Evolutionary conservation across 2,113 vertebrate species (phyloP), one percentile per base, ranked within the genome.

Genomic region (Hiodon alosoides): DNA sequence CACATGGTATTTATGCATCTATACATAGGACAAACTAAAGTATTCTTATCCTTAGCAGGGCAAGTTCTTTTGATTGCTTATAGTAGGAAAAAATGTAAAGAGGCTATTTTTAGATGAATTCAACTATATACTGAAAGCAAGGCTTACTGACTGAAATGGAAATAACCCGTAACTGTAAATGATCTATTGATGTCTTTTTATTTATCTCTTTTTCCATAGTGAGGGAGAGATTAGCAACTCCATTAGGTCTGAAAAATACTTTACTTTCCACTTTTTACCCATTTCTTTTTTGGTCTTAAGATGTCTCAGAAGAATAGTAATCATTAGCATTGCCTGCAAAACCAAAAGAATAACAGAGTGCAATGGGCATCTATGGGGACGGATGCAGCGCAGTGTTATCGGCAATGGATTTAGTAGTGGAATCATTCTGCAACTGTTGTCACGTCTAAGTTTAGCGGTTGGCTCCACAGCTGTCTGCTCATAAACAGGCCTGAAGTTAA

Each of bases 1-100:
- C 83, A 78, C 85, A 84, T 84, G 86, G 76, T 82, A 72, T 82
- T 89, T 87, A 88, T 90, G 88, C 85, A 70, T 82, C 89, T 88
- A 89, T 89, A 90, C 86, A 84, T 89, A 90, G 86, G 87, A 89
- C 88, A 90, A 90, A 90, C 88, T 88, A 90, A 90, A 91, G 87
- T 90, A 88, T 87, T 81, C 83, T 87, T 85, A 85, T 79, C 84
- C 86, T 87, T 86, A 86, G 87, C 87, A 85, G 82, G 85, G 79
- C 85, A 80, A 85, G 86, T 90, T 91, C 87, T 89, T 89, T 89
- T 88, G 87, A 89, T 89, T 88, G 85, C 86, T 78, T 86, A 84
- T 77, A 79, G 84, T 87, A 87, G 88, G 85, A 90, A 89, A 89
- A 87, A 90, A 90, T 89, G 86, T 85, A 81, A 83, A 83, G 65